Conservation (phyloP, 2,113 vertebrate species). For the Stegostoma tigrinum region DNA sequence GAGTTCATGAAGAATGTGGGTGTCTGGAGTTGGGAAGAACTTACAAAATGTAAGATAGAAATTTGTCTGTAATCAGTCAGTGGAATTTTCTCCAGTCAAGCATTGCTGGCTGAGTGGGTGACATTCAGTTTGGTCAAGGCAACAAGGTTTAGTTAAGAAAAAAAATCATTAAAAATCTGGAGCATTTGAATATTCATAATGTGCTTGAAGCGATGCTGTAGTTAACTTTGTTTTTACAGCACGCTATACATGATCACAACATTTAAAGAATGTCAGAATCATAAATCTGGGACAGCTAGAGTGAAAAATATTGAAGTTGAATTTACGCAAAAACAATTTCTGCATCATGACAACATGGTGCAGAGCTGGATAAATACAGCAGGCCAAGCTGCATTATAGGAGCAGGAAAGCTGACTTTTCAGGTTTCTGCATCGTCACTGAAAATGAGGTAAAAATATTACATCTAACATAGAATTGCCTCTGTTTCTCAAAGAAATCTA, state of each 20-base stretch:
- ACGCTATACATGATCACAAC: not conserved
- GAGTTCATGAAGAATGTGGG: not conserved
- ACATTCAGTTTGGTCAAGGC: not conserved
- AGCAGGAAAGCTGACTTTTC: too few relatives aligned
- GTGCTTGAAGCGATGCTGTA: not conserved
- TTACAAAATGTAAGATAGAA: not conserved
- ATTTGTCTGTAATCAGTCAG: not conserved
- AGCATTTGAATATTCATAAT: not conserved
- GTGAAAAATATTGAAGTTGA: not conserved
- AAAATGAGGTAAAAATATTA: not conserved
- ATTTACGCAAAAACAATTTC: not conserved
- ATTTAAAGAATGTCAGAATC: not conserved
- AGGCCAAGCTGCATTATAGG: too few relatives aligned
- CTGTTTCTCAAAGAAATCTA: not conserved
- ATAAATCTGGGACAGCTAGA: not conserved
- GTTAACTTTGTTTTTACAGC: not conserved
- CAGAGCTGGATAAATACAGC: too few relatives aligned
- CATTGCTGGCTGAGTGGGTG: not conserved
- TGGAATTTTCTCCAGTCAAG: not conserved
- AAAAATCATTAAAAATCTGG: not conserved
- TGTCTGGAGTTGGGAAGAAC: not conserved
- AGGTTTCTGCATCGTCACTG: not conserved
- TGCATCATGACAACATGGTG: too few relatives aligned
- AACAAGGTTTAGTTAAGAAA: not conserved
- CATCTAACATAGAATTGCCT: too few relatives aligned